Conservation (phyloP, 2,113 vertebrate genomes). For the Dasyurus viverrinus region DNA sequence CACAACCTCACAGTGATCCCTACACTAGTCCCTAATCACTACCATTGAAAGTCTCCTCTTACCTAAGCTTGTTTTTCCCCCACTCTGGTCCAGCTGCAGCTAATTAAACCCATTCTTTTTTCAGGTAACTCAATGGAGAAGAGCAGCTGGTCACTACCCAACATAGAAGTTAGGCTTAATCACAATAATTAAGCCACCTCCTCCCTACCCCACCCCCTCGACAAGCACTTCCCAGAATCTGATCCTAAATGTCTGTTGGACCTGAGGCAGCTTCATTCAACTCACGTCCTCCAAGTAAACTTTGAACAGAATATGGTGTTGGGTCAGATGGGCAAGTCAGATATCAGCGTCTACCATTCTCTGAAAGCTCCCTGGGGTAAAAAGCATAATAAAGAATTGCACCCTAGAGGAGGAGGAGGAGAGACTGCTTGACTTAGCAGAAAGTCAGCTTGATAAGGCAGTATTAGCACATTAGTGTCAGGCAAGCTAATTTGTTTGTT, state of each 20-base stretch:
- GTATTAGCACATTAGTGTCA: background rate
- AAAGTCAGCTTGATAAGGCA: background rate
- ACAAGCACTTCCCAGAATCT: background rate
- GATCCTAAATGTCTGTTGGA: background rate
- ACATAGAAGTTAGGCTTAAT: background rate
- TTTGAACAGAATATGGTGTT: background rate
- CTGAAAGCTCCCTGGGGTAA: background rate
- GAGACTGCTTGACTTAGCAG: background rate
- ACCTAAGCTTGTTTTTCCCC: background rate
- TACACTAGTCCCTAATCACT: background rate
- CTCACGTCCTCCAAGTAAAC: background rate
- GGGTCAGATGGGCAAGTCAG: background rate
- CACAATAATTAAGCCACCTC: background rate
- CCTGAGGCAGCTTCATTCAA: background rate
- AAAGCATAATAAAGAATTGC: background rate
- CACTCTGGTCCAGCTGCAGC: background rate
- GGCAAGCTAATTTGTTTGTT: constrained; percentile 35
- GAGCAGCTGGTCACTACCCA: background rate
- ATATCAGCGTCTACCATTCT: background rate
- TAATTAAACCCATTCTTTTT: constrained; percentile 40
- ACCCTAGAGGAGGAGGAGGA: background rate
- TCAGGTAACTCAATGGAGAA: background rate
- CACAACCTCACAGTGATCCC: too few species aligned
- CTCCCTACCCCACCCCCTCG: too few species aligned
- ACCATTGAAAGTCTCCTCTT: background rate